Evolutionary conservation across 2,888 invertebrate genomes (phyloP), one percentile per base, ranked within the genome.

Genomic region (Dicyrtomina minuta): DNA sequence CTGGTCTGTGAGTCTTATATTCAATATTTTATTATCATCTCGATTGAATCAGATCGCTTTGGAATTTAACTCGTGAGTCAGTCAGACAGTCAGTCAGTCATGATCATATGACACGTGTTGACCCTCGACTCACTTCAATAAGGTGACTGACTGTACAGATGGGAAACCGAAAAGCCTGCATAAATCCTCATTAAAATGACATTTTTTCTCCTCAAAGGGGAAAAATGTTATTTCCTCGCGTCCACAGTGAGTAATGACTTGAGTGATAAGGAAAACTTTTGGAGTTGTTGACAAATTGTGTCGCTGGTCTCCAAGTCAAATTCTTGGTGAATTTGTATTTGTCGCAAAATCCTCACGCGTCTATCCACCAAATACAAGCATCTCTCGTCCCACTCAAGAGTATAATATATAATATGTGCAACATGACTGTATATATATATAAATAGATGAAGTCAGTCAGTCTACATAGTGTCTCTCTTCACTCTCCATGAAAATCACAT

Each of bases 211-310:
- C 53, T 27, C 27, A n/a, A 15, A 56, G 8, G 26, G 56, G 56
- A 56, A 56, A 56, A 27, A 56, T 24, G 22, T 55, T 24, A 24
- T 56, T 27, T 15, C 27, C 56, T 56, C 56, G n/a, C 56, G 27
- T 26, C 56, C 24, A 56, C 56, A 43, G 41, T 41, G 59, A 59
- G 43, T 43, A 43, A 59, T 59, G 59, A 59, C 20, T 59, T 41
- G n/a, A n/a, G 59, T 59, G 59, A 59, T 59, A 59, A 59, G 59
- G 15, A 59, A 20, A 59, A 33, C 6, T 56, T 56, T 33, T 33
- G 15, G 58, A n/a, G 58, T 17, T 33, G 24, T 33, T n/a, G 58
- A 58, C 17, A 33, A 58, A 58, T 33, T 26, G 33, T 33, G 27
- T 33, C 27, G 17, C 44, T 44, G n/a, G 44, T 44, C n/a, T 44